Evolutionary conservation across 2,797 vertebrate genomes (phyloP).

Genomic region (Enteromius viviparus): DNA sequence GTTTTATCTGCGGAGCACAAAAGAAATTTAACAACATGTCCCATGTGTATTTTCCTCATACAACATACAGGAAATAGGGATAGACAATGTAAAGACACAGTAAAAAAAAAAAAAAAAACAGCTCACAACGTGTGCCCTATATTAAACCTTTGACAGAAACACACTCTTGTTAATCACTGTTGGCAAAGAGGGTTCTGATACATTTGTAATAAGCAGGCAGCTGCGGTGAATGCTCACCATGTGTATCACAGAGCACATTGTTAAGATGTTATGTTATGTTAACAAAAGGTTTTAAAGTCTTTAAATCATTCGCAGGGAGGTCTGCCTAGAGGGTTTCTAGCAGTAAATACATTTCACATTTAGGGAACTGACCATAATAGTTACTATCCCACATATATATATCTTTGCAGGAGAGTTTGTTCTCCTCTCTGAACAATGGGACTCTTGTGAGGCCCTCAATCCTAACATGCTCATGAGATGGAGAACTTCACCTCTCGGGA

Average conservation of each 20-base stretch:
- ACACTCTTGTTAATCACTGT: neutral
- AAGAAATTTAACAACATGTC: neutral
- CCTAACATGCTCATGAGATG: neutral
- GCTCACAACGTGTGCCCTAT: neutral
- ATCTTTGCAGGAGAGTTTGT: slow-evolving; percentile 25
- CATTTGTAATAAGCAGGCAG: neutral
- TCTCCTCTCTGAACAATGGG: slow-evolving; percentile 43
- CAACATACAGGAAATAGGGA: neutral
- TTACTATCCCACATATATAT: neutral
- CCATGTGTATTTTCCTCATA: neutral
- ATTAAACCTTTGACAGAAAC: neutral
- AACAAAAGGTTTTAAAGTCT: slow-evolving; percentile 8
- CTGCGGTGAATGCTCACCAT: slow-evolving; percentile 22
- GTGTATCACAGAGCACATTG: slow-evolving; percentile 10
- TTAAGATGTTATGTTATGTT: neutral
- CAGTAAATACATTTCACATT: neutral
- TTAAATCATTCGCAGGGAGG: slow-evolving; percentile 17
- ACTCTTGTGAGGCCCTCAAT: slow-evolving; percentile 31
- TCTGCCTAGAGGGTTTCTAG: slow-evolving; percentile 6
- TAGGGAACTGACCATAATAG: neutral
- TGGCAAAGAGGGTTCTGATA: neutral
- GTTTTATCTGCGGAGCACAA: neutral
- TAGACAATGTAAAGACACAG: neutral
- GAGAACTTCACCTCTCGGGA: slow-evolving; percentile 29
- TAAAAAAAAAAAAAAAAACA: too few relatives aligned